A percentile compares a stretch with the other conserved stretches of the same genome.
Conservation (phyloP, 2,888 invertebrate genomes). For the Ochropleura leucogaster region DNA sequence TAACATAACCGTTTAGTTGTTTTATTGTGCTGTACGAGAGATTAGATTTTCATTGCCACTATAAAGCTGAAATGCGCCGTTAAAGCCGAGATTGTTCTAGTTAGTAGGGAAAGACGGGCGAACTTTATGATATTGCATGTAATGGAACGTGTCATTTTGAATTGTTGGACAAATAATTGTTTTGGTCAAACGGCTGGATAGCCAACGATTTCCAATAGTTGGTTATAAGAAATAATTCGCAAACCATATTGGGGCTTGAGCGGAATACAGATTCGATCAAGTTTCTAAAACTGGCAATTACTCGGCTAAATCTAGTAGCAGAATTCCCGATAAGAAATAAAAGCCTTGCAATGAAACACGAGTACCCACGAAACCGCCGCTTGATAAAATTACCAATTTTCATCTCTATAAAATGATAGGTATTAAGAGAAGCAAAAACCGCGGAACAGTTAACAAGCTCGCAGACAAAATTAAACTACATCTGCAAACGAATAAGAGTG, state of each 20-base stretch:
- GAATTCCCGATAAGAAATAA: constrained; percentile 23
- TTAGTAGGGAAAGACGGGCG: constrained; percentile 43
- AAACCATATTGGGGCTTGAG: constrained; percentile 27
- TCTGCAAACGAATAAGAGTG: constrained; percentile 4
- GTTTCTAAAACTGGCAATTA: constrained; percentile 40
- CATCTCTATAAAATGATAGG: constrained; percentile 34
- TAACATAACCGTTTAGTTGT: constrained; percentile 76
- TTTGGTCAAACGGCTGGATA: constrained; percentile 24
- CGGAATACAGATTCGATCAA: constrained; percentile 18
- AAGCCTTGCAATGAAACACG: constrained; percentile 10
- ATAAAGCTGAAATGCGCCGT: constrained; percentile 59
- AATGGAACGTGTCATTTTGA: constrained; percentile 53
- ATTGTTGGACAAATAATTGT: constrained; percentile 48
- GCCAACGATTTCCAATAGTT: constrained; percentile 28
- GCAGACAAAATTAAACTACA: constrained; percentile 19
- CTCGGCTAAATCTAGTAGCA: constrained; percentile 9
- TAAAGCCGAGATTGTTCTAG: constrained; percentile 55
- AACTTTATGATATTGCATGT: constrained; percentile 56
- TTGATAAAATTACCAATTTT: constrained; percentile 30
- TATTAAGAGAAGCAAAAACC: constrained; percentile 45
- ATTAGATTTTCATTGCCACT: constrained; percentile 73
- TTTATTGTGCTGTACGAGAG: constrained; percentile 72
- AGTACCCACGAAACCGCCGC: constrained; percentile 21
- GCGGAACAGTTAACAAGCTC: constrained; percentile 20
- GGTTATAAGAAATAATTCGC: constrained; percentile 28